Evolutionary conservation across 2,797 vertebrate species (phyloP).

Genomic region (Hapalemur alaotrensis): DNA sequence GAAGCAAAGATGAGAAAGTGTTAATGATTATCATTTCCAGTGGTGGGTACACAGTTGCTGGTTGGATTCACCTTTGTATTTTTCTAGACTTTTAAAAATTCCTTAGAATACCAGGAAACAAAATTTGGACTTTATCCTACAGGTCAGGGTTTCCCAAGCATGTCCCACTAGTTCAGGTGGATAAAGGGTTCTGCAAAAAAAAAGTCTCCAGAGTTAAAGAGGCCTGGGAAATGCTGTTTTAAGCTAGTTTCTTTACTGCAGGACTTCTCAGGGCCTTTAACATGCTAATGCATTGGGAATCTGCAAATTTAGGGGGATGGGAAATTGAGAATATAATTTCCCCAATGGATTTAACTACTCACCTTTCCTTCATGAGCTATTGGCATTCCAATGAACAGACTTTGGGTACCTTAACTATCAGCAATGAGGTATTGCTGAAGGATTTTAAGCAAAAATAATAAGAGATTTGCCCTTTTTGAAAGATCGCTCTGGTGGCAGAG

Average conservation of each 20-base stretch:
- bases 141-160: neutral
- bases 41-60: neutral
- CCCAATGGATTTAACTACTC: conserved; percentile 3
- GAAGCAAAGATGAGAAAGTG: conserved; percentile 20
- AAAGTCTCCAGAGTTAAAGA: neutral
- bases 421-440: neutral
- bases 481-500: neutral
- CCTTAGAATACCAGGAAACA: neutral
- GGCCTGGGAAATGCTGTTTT: neutral
- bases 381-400: neutral
- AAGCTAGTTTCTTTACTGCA: neutral
- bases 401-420: neutral
- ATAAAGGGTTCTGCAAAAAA: neutral
- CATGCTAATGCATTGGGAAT: neutral
- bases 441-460: conserved; percentile 21
- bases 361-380: neutral
- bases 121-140: neutral
- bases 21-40: neutral
- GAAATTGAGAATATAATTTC: conserved; percentile 7
- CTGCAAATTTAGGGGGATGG: neutral
- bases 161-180: neutral
- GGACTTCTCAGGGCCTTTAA: conserved; percentile 14
- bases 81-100: neutral
- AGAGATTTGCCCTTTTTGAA: conserved; percentile 6
- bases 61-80: neutral